These are phyloP conservation scores for Nomada hirtipes DNA, from an alignment of 2,888 invertebrate species.

Conservation along the genomic window DNA sequence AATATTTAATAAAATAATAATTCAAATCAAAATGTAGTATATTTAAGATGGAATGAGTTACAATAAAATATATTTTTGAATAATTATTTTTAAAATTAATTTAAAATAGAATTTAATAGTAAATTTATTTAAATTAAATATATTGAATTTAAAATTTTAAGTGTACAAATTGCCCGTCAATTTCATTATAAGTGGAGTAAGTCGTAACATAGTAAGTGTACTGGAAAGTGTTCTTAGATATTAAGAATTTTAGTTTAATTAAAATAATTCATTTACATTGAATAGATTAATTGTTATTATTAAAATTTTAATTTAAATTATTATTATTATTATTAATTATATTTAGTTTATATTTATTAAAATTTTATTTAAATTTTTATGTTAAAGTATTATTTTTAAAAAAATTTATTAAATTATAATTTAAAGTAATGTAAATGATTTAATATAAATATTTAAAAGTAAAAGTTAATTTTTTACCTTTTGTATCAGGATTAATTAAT, in stretches of 20 bases:
- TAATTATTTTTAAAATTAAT: background rate
- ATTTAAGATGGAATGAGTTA: conserved; percentile 2
- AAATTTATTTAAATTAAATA: background rate
- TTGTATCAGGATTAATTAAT: conserved; percentile 19
- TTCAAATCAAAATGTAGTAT: conserved; percentile 1
- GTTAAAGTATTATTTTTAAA: background rate
- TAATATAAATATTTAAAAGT: background rate
- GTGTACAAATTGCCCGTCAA: conserved; percentile 8
- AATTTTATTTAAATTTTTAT: background rate
- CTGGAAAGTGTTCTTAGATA: conserved; percentile 7
- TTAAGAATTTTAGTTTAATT: conserved; percentile 10
- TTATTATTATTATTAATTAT: background rate
- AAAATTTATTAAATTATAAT: background rate
- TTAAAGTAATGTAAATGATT: background rate
- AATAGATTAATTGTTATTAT: conserved; percentile 4
- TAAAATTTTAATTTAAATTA: conserved; percentile 1
- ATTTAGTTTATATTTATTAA: background rate
- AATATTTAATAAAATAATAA: background rate
- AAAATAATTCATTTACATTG: conserved; percentile 8
- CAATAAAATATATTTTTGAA: background rate
- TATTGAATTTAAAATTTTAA: background rate
- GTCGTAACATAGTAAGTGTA: conserved; percentile 11
- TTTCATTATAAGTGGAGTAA: conserved; percentile 2
- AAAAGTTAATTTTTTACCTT: background rate
- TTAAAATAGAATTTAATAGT: background rate